Conservation (phyloP, 2,797 vertebrate genomes). For the Falco peregrinus region DNA sequence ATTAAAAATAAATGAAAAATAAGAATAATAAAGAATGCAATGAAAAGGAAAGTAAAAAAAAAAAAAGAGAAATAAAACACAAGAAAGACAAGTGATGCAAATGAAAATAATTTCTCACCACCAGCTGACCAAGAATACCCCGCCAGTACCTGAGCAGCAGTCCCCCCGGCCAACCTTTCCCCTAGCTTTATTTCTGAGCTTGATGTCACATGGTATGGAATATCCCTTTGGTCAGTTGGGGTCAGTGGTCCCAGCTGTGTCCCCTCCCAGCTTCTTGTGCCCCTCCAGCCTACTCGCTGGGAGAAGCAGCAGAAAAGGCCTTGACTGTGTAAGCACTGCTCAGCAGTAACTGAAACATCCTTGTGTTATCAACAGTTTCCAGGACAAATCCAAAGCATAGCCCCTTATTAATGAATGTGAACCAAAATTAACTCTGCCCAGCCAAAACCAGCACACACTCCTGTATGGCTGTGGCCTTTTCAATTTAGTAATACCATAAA, state of each 20-base stretch:
- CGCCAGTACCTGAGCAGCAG: no score
- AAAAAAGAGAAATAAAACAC: not conserved
- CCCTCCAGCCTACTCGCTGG: fast-evolving
- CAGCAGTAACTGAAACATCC: no score
- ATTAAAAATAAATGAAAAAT: not conserved
- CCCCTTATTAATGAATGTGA: no score
- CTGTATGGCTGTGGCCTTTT: not conserved
- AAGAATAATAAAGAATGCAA: not conserved
- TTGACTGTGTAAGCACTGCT: not conserved
- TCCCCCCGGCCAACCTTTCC: not conserved
- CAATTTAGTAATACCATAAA: not conserved
- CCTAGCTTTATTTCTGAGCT: not conserved
- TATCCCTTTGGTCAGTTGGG: not conserved
- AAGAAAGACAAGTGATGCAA: not conserved
- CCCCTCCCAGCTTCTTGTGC: not conserved
- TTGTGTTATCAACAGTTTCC: not conserved
- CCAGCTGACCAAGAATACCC: fast-evolving
- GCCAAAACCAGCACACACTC: fast-evolving
- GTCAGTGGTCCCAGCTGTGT: not conserved
- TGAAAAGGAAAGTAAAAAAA: not conserved
- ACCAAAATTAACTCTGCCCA: not conserved
- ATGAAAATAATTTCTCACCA: not conserved
- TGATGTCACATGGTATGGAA: not conserved
- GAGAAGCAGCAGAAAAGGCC: not conserved
- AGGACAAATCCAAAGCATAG: not conserved